phyloP scores from a whole-genome alignment of 1,140 invertebrate genomes.

The Odontomachus brunneus region DNA sequence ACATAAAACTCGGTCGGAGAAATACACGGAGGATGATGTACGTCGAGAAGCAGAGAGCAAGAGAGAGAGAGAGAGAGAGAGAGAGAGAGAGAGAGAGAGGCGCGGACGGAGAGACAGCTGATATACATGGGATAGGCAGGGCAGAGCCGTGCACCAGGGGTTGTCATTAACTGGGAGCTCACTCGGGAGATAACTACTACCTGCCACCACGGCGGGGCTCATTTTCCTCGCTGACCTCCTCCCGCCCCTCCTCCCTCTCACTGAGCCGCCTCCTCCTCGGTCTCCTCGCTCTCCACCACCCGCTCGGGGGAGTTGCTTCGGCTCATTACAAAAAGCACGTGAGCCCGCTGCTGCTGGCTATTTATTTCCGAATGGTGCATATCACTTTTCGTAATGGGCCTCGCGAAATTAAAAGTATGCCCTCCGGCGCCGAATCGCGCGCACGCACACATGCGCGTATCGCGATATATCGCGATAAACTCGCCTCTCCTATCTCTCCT shows the following conservation, averaged over 20 bases:
- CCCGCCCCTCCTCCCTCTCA: constrained; percentile 31
- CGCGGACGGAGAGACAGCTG: constrained; percentile 71
- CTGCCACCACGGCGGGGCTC: constrained; percentile 83
- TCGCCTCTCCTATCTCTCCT: background rate
- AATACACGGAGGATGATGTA: background rate
- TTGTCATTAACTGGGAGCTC: constrained; percentile 86
- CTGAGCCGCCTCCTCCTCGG: background rate
- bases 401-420: constrained; percentile 75
- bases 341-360: constrained; percentile 74
- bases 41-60: background rate
- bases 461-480: constrained; percentile 58
- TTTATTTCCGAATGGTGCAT: constrained; percentile 77
- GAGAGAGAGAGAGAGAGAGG: constrained; percentile 49
- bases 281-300: constrained; percentile 28
- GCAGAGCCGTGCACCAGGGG: constrained; percentile 77
- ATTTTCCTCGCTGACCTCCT: constrained; percentile 80
- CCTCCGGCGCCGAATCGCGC: constrained; percentile 72
- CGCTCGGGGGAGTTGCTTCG: constrained; percentile 69
- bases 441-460: constrained; percentile 63
- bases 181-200: constrained; percentile 84
- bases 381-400: constrained; percentile 76
- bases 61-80: background rate
- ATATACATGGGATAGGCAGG: constrained; percentile 72
- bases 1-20: constrained; percentile 24
- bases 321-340: constrained; percentile 81